These are phyloP conservation scores for Timema cristinae DNA, from an alignment of 2,888 invertebrate genomes.

Conservation along the genomic window DNA sequence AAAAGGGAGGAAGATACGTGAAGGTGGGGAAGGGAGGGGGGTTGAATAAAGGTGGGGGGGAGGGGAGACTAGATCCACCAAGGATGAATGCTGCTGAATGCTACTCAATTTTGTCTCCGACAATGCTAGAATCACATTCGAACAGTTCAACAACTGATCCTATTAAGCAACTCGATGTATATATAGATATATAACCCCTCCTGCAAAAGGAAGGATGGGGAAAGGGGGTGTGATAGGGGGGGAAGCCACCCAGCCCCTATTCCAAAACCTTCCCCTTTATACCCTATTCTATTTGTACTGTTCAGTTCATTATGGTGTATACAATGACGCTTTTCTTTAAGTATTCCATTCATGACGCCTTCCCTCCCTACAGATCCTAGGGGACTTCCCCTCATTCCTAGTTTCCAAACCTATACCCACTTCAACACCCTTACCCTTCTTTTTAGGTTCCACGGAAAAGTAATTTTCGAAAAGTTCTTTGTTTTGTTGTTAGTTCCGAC, in stretches of 20 bases:
- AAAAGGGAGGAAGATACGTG: too few species aligned
- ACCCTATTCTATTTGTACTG: slow-evolving; percentile 31
- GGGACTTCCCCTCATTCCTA: slow-evolving; percentile 17
- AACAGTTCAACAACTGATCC: slow-evolving; percentile 36
- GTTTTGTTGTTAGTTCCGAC: slow-evolving; percentile 30
- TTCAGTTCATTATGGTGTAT: slow-evolving; percentile 32
- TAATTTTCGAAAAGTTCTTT: slow-evolving; percentile 31
- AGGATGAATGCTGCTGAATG: slow-evolving; percentile 34
- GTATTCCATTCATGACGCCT: slow-evolving; percentile 29
- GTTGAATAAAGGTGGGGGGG: too few species aligned
- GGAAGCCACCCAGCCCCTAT: slow-evolving; percentile 20
- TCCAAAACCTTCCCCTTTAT: slow-evolving; percentile 6
- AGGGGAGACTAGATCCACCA: slow-evolving; percentile 18
- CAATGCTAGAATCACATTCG: slow-evolving; percentile 35
- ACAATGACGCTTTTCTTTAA: slow-evolving; percentile 33
- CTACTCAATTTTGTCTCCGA: slow-evolving; percentile 34
- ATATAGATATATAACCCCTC: slow-evolving; percentile 27
- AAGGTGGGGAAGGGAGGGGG: too few species aligned
- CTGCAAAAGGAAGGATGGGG: slow-evolving; percentile 23
- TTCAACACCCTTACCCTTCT: slow-evolving; percentile 24
- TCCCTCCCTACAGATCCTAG: slow-evolving; percentile 16
- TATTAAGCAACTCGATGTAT: slow-evolving; percentile 33
- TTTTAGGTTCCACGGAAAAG: slow-evolving; percentile 26
- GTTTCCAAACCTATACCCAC: slow-evolving; percentile 13
- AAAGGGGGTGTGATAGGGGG: slow-evolving; percentile 14